A percentile compares a stretch with the other conserved stretches of the same genome.
Evolutionary conservation across 2,888 invertebrate species (phyloP).

Genomic region (Cenopis cana): DNA sequence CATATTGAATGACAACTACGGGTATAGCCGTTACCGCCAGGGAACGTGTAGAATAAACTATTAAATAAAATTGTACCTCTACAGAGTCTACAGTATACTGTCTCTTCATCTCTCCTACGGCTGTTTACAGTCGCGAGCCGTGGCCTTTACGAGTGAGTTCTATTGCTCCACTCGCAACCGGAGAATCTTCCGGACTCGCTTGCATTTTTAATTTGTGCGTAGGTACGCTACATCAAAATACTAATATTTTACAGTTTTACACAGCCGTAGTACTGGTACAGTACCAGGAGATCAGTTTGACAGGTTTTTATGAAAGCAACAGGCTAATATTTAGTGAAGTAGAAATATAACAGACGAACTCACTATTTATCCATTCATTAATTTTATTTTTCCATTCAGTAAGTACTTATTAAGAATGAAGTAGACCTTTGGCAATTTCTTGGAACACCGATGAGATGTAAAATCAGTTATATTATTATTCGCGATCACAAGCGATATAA

Average conservation of each 20-base stretch:
- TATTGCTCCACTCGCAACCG: constrained; percentile 11
- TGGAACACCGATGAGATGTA: no score
- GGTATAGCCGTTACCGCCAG: no score
- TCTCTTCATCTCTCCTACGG: constrained; percentile 14
- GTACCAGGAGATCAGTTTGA: background rate
- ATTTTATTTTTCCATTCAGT: no score
- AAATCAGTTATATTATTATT: no score
- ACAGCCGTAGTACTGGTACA: background rate
- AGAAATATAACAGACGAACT: no score
- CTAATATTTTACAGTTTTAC: background rate
- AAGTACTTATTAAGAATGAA: no score
- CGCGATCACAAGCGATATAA: no score
- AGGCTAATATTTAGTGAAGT: no score
- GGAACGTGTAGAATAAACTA: no score
- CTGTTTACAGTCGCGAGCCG: background rate
- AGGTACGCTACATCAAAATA: constrained; percentile 14
- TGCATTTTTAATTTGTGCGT: constrained; percentile 20
- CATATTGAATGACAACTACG: no score
- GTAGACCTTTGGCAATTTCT: no score
- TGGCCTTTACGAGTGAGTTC: constrained; percentile 8
- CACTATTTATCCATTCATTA: no score
- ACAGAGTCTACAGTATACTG: background rate
- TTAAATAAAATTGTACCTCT: background rate
- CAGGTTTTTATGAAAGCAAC: background rate
- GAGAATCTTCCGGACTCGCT: constrained; percentile 8